phyloP scores from a whole-genome alignment of 2,888 invertebrate genomes.

The Apeira syringaria region DNA sequence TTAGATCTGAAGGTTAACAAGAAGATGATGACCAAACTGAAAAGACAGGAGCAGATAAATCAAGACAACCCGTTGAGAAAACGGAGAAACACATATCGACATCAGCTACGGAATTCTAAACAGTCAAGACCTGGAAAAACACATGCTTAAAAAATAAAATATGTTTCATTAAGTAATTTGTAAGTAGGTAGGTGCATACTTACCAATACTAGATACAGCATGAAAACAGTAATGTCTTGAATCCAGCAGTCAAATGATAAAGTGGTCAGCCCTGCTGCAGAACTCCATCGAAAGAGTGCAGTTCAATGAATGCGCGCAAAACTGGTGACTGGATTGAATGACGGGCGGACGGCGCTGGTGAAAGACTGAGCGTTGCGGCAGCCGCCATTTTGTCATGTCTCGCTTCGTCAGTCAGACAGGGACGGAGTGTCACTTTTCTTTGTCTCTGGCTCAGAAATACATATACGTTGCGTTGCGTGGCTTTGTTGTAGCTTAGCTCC shows the following conservation, averaged over 20 bases:
- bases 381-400: conserved; percentile 67
- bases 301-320: conserved; percentile 42
- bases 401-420: conserved; percentile 54
- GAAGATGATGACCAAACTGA: background rate
- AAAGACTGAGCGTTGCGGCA: conserved; percentile 31
- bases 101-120: conserved; percentile 5
- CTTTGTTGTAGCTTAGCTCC: too few species aligned
- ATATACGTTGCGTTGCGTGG: background rate
- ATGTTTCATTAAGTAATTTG: too few species aligned
- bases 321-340: conserved; percentile 26
- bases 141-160: too few species aligned
- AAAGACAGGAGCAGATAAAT: background rate
- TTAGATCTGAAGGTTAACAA: too few species aligned
- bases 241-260: conserved; percentile 18
- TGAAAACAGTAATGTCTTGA: too few species aligned
- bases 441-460: conserved; percentile 11
- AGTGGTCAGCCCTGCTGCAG: conserved; percentile 28
- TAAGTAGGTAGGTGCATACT: too few species aligned
- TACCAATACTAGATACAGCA: too few species aligned
- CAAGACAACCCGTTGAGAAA: too few species aligned
- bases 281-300: conserved; percentile 48
- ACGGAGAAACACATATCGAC: background rate
- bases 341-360: conserved; percentile 27
- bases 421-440: conserved; percentile 29
- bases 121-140: conserved; percentile 12